phyloP scores from a whole-genome alignment of 2,113 vertebrate species.

The Cyprinus carpio region DNA sequence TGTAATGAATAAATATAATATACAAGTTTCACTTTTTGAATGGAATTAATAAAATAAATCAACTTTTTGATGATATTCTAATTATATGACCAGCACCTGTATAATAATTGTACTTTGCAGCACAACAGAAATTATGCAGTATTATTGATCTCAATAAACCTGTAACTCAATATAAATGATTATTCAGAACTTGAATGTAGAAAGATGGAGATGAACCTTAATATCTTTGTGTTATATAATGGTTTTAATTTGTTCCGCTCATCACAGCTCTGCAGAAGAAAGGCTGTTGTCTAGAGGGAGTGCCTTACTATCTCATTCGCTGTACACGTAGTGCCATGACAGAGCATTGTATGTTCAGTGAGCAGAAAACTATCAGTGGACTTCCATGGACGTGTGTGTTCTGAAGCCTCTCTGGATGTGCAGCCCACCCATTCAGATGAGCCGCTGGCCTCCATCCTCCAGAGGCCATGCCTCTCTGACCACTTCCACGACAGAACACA shows the following conservation, averaged over 20 bases:
- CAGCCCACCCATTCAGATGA: neutral
- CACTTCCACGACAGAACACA: conserved; percentile 33
- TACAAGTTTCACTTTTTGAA: too few relatives aligned
- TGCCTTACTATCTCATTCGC: neutral
- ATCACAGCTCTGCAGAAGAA: neutral
- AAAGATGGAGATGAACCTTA: neutral
- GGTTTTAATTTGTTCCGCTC: conserved; percentile 12
- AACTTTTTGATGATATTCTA: too few relatives aligned
- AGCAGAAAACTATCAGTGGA: conserved; percentile 16
- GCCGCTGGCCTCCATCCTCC: conserved; percentile 10
- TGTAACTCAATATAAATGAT: neutral
- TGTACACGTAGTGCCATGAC: neutral
- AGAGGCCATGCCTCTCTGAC: conserved; percentile 56
- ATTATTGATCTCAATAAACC: neutral
- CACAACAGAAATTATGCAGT: neutral
- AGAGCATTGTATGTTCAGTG: conserved; percentile 33
- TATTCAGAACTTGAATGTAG: neutral
- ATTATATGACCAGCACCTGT: too few relatives aligned
- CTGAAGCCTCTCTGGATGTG: conserved; percentile 46
- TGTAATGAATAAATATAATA: too few relatives aligned
- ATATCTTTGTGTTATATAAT: conserved; percentile 16
- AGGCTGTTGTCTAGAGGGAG: conserved; percentile 14
- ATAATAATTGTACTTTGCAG: neutral
- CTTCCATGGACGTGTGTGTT: neutral
- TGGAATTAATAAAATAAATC: too few relatives aligned